phyloP scores from a whole-genome alignment of 2,113 vertebrate genomes.

The Zosterops hypoxanthus region DNA sequence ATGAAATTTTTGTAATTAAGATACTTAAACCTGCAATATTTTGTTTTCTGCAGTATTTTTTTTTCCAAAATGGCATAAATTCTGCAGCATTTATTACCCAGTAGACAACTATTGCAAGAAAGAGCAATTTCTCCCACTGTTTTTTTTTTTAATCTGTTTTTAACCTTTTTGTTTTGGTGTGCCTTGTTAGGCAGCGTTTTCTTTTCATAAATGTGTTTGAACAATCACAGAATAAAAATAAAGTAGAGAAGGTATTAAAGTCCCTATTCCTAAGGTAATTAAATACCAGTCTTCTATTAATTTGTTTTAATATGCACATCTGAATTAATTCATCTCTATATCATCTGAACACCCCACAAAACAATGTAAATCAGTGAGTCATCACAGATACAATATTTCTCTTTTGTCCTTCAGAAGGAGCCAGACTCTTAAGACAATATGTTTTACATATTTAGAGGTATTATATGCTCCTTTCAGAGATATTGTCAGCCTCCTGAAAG shows the following conservation, averaged over 20 bases:
- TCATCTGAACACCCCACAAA: not conserved
- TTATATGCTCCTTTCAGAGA: not conserved
- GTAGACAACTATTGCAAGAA: conserved; percentile 52
- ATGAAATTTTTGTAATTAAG: conserved; percentile 78
- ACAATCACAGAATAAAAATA: not conserved
- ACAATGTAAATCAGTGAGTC: not conserved
- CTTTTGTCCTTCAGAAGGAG: not conserved
- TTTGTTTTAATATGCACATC: not conserved
- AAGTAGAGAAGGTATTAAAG: not conserved
- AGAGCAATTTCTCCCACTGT: conserved; percentile 35
- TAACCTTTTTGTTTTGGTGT: conserved; percentile 18
- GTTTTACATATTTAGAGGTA: not conserved
- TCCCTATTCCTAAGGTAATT: not conserved
- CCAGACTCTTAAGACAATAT: not conserved
- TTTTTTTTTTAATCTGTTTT: not conserved
- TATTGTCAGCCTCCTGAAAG: not conserved
- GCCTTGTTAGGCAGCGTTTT: not conserved
- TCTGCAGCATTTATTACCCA: conserved; percentile 59
- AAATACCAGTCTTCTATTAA: not conserved
- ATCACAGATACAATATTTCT: not conserved
- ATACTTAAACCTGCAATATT: conserved; percentile 75
- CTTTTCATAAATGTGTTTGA: not conserved
- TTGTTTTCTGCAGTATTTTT: conserved; percentile 63
- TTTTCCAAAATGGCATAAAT: conserved; percentile 62
- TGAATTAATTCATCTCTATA: not conserved